Conservation (phyloP, 2,888 invertebrate species). For the Euplagia quadripunctaria region DNA sequence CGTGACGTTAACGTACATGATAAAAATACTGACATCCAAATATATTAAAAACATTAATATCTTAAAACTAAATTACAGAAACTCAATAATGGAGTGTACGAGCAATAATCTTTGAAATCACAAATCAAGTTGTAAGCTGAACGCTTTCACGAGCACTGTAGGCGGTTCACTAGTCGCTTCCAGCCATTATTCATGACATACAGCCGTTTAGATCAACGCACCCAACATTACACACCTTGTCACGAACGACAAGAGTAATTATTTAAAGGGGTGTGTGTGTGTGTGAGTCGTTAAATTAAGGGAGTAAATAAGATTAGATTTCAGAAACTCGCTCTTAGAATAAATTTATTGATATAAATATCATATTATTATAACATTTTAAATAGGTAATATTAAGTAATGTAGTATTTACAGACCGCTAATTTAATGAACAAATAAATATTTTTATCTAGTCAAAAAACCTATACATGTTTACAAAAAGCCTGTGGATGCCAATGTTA, state of each 20-base stretch:
- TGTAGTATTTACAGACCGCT: too few species aligned
- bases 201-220: conserved; percentile 39
- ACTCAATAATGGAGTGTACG: conserved; percentile 73
- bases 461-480: too few species aligned
- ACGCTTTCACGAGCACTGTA: conserved; percentile 82
- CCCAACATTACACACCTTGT: conserved; percentile 26
- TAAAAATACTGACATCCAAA: conserved; percentile 32
- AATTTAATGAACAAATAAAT: too few species aligned
- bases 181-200: conserved; percentile 69
- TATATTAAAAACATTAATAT: conserved; percentile 59
- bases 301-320: not conserved
- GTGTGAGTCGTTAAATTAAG: conserved; percentile 6
- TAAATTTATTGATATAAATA: not conserved
- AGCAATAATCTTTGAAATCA: conserved; percentile 83
- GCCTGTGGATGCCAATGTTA: too few species aligned
- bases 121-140: conserved; percentile 84
- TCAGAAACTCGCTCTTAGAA: not conserved
- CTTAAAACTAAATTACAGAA: conserved; percentile 75
- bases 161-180: conserved; percentile 81
- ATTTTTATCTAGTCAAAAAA: too few species aligned
- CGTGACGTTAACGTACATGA: not conserved
- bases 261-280: conserved; percentile 13
- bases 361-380: too few species aligned
- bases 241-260: conserved; percentile 29
- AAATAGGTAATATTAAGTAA: too few species aligned